A percentile compares a stretch with the other conserved stretches of the same genome.
Evolutionary conservation across 2,113 vertebrate genomes (phyloP).

Genomic region (Sturnus vulgaris): DNA sequence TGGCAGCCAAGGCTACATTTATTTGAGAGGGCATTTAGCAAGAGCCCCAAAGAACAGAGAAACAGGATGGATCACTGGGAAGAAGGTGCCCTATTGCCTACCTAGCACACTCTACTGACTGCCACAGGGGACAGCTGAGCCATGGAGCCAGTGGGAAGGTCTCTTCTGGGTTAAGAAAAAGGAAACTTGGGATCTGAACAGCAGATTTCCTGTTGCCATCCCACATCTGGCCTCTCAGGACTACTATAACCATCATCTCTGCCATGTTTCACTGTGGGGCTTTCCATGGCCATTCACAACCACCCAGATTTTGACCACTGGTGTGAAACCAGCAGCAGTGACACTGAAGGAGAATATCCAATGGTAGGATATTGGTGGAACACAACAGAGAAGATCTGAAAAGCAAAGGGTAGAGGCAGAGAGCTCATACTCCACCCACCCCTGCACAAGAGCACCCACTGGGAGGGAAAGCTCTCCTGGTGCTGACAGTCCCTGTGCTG

Average conservation of each 20-base stretch:
- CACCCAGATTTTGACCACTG: neutral
- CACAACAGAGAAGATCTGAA: neutral
- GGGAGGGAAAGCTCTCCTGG: neutral
- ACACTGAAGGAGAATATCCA: neutral
- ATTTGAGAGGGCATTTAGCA: neutral
- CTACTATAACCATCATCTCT: neutral
- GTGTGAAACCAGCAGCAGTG: neutral
- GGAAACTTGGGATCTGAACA: neutral
- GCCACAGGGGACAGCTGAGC: neutral
- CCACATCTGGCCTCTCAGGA: neutral
- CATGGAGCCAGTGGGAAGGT: accelerated
- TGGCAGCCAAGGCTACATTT: neutral
- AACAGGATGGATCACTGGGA: neutral
- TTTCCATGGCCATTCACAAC: neutral
- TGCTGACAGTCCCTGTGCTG: neutral
- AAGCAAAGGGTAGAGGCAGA: neutral
- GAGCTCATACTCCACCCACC: neutral
- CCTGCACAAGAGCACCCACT: neutral
- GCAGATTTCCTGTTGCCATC: neutral
- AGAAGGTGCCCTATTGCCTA: neutral
- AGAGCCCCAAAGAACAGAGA: neutral
- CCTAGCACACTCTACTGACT: neutral
- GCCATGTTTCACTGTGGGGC: neutral
- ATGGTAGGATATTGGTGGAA: neutral
- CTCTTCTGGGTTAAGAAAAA: neutral